Evolutionary conservation across 1,140 invertebrate genomes (phyloP).

Genomic region (Pseudomyrmex pallidus): DNA sequence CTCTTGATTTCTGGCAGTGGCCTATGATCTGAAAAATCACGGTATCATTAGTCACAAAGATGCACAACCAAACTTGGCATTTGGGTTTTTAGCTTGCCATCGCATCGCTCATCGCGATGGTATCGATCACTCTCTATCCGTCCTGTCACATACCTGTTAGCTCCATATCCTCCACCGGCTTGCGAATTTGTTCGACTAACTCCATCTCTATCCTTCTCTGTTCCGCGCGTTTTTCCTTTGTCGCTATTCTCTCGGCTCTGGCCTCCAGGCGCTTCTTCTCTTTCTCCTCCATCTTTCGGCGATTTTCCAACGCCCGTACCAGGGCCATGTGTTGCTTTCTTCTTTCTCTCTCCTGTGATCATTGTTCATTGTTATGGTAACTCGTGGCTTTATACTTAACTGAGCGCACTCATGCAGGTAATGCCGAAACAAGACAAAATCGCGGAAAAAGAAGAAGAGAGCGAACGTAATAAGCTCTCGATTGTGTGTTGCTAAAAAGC

Average conservation of each 20-base stretch:
- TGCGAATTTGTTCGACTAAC: constrained; percentile 92
- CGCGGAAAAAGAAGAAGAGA: neutral
- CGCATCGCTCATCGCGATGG: neutral
- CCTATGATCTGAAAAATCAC: constrained; percentile 86
- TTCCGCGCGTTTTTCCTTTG: constrained; percentile 93
- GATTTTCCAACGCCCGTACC: constrained; percentile 93
- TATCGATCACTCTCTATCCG: constrained; percentile 25
- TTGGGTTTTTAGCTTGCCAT: neutral
- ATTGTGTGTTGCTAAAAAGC: constrained; percentile 10
- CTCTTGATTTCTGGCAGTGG: constrained; percentile 91
- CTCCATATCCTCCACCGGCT: constrained; percentile 95
- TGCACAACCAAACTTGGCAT: neutral
- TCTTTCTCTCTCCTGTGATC: constrained; percentile 93
- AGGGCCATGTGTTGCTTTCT: constrained; percentile 95
- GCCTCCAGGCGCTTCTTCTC: constrained; percentile 94
- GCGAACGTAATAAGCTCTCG: neutral
- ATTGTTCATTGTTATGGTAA: constrained; percentile 10
- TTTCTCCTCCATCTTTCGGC: constrained; percentile 94
- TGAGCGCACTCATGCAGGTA: constrained; percentile 31
- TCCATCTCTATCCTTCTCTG: constrained; percentile 94
- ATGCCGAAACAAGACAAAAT: neutral
- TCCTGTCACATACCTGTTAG: constrained; percentile 85
- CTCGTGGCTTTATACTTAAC: neutral
- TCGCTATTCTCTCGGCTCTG: constrained; percentile 91
- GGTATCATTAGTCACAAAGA: neutral